Conservation (phyloP, 2,797 vertebrate genomes). For the Peromyscus melanophrys region DNA sequence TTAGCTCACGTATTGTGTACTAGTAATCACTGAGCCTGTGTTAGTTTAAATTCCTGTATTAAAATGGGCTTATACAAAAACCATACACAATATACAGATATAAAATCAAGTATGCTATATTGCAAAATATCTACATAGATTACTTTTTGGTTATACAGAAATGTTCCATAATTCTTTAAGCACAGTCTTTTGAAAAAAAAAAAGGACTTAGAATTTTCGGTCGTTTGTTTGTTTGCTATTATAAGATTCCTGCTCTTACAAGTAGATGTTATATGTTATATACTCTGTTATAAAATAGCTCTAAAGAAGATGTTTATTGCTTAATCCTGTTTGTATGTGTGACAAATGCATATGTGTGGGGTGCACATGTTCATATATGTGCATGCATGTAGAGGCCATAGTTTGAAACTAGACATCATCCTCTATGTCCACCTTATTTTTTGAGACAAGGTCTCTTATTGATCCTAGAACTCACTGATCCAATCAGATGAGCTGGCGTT, state of each 20-base stretch:
- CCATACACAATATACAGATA: not conserved
- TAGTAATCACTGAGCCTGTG: not conserved
- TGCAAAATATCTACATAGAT: not conserved
- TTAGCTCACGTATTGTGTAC: not conserved
- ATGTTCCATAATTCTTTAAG: not conserved
- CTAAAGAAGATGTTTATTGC: not conserved
- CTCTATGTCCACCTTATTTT: not conserved
- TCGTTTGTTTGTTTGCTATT: not conserved
- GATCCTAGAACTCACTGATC: not conserved
- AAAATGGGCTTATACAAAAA: not conserved
- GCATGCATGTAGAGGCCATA: not conserved
- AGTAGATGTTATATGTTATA: not conserved
- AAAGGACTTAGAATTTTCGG: not conserved
- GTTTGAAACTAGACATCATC: not conserved
- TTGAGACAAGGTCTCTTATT: not conserved
- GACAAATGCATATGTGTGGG: not conserved
- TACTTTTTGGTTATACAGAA: not conserved
- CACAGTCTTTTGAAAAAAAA: not conserved
- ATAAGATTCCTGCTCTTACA: not conserved
- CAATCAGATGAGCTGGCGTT: not conserved
- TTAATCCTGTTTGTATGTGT: not conserved
- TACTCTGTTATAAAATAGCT: not conserved
- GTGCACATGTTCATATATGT: not conserved
- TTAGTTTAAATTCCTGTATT: slow-evolving; percentile 10
- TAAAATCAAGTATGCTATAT: not conserved